phyloP scores from a whole-genome alignment of 2,113 vertebrate species.

The Alligator mississippiensis region DNA sequence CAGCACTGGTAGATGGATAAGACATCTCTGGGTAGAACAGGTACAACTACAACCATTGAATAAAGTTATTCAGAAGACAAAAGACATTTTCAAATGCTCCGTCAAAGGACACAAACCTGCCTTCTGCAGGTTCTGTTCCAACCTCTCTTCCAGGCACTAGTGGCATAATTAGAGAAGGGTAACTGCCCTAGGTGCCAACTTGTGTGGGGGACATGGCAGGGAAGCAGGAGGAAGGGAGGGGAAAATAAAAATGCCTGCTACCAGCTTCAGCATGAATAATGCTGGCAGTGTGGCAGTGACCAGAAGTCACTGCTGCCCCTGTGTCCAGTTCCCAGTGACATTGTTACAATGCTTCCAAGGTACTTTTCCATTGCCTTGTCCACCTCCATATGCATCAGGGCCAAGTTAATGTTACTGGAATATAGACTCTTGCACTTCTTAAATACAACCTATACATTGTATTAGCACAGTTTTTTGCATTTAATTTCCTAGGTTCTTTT shows the following conservation, averaged over 20 bases:
- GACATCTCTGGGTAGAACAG: background rate
- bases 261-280: too few relatives aligned
- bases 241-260: too few relatives aligned
- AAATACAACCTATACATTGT: constrained; percentile 28
- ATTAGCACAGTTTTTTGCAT: constrained; percentile 3
- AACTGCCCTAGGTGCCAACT: too few relatives aligned
- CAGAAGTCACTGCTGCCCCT: background rate
- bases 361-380: background rate
- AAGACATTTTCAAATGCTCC: background rate
- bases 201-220: too few relatives aligned
- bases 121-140: too few relatives aligned
- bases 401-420: background rate
- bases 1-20: background rate
- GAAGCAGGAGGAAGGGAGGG: too few relatives aligned
- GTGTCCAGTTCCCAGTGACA: background rate
- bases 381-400: background rate
- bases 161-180: too few relatives aligned
- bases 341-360: background rate
- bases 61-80: background rate
- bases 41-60: background rate
- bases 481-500: constrained; percentile 55
- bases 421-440: constrained; percentile 16
- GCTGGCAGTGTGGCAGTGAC: too few relatives aligned
- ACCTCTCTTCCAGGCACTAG: too few relatives aligned
- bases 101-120: background rate